These are phyloP conservation scores for Mustela lutreola DNA, from an alignment of 2,113 vertebrate species.

Conservation along the genomic window DNA sequence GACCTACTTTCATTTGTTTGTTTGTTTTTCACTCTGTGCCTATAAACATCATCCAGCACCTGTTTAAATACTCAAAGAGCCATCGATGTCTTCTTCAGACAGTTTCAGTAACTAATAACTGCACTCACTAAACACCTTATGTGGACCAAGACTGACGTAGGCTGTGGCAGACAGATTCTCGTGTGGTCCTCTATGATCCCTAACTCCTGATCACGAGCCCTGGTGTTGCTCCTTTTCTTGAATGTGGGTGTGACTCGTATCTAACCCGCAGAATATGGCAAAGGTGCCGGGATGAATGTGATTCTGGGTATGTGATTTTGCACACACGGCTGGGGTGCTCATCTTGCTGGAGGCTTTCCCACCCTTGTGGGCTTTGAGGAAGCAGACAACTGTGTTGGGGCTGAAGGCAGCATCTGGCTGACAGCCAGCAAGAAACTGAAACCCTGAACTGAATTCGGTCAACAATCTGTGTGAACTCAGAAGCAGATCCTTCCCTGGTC, in stretches of 20 bases:
- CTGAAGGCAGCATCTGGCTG: background rate
- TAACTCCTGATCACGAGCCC: background rate
- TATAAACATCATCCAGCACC: background rate
- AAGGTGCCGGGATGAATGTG: background rate
- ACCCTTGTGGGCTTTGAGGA: background rate
- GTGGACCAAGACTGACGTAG: background rate
- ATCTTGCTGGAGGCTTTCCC: background rate
- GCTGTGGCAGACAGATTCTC: too few species aligned
- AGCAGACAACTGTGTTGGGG: background rate
- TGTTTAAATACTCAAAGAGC: background rate
- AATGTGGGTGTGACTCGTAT: background rate
- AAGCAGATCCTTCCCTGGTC: background rate
- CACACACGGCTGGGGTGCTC: background rate
- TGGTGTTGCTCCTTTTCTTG: background rate
- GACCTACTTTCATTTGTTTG: background rate
- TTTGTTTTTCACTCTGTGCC: background rate
- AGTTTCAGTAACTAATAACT: background rate
- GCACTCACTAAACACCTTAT: background rate
- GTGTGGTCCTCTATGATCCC: background rate
- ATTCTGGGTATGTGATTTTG: too few species aligned
- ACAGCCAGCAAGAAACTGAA: background rate
- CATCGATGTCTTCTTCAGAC: background rate
- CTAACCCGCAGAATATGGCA: background rate
- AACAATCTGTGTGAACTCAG: background rate
- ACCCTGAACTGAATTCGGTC: background rate